Evolutionary conservation across 2,797 vertebrate species (phyloP).

Genomic region (Rhodeus uyekii): DNA sequence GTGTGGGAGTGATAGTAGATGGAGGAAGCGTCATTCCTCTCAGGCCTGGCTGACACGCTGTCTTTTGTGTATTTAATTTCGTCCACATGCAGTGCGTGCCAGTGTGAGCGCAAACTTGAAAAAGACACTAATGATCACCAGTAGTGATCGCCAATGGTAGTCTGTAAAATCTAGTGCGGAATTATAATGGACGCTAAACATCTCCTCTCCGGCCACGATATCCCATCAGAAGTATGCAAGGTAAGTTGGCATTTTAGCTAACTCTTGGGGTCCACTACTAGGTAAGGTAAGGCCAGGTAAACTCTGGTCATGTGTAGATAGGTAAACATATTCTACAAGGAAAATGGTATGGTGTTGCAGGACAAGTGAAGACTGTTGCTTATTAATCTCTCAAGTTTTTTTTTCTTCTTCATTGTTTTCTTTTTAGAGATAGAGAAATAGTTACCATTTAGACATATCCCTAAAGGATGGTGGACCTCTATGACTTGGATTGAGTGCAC

Average conservation of each 20-base stretch:
- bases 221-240: conserved; percentile 31
- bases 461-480: neutral
- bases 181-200: conserved; percentile 31
- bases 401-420: too few species aligned
- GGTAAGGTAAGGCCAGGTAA: neutral
- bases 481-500: neutral
- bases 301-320: neutral
- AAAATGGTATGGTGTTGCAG: neutral
- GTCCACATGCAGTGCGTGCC: conserved; percentile 14
- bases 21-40: conserved; percentile 52
- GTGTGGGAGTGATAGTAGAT: conserved; percentile 60
- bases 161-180: conserved; percentile 50
- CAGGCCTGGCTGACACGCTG: conserved; percentile 56
- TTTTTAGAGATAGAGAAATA: too few species aligned
- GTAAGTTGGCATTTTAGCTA: conserved; percentile 26
- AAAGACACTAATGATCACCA: neutral
- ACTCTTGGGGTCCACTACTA: neutral
- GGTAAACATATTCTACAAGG: neutral
- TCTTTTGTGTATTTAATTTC: conserved; percentile 29
- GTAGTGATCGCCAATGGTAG: conserved; percentile 30
- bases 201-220: conserved; percentile 50
- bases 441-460: neutral
- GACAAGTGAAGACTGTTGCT: neutral
- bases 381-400: too few species aligned
- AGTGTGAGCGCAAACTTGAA: conserved; percentile 26